phyloP scores from a whole-genome alignment of 2,113 vertebrate genomes.

The Oenanthe oenanthe region DNA sequence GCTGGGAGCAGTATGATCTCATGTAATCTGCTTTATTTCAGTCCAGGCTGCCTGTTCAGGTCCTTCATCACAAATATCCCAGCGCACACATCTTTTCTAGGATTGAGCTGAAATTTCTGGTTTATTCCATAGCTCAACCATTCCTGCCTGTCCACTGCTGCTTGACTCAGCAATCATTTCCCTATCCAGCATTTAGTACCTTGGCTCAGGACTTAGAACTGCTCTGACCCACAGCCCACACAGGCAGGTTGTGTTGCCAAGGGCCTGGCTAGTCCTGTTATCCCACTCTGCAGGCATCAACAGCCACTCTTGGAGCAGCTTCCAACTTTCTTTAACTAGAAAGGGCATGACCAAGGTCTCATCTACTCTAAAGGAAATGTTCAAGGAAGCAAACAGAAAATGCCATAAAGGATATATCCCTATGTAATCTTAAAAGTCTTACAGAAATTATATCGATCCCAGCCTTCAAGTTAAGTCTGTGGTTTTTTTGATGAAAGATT shows the following conservation, averaged over 20 bases:
- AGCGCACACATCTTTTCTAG: neutral
- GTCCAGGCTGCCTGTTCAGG: neutral
- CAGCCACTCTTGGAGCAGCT: neutral
- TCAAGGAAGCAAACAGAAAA: neutral
- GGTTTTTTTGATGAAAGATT: neutral
- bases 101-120: neutral
- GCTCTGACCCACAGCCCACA: neutral
- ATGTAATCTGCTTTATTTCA: neutral
- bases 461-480: neutral
- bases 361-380: neutral
- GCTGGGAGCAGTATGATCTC: neutral
- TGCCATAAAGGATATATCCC: neutral
- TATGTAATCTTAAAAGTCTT: neutral
- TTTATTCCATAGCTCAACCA: neutral
- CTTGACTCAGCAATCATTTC: neutral
- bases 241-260: neutral
- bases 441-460: neutral
- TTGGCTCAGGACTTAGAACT: neutral
- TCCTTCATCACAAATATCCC: neutral
- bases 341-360: accelerated
- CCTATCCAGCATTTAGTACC: neutral
- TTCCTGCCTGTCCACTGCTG: neutral
- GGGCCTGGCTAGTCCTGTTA: accelerated
- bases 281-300: neutral
- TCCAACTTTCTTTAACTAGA: neutral